phyloP scores from a whole-genome alignment of 1,140 invertebrate genomes.

The Drosophila sp. region DNA sequence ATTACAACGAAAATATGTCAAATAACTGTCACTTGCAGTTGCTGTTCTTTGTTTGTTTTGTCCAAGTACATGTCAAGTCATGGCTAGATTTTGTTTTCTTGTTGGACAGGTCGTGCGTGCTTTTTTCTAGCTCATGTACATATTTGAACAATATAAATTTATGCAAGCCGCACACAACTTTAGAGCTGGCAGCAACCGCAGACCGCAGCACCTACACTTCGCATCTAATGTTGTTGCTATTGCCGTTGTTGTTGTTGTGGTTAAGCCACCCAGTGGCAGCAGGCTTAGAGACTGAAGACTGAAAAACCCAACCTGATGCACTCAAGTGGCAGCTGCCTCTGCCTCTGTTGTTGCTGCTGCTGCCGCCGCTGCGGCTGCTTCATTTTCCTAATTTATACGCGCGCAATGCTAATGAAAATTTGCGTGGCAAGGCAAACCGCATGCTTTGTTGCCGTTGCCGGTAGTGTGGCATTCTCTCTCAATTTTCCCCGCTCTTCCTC shows the following conservation, averaged over 20 bases:
- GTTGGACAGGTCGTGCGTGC: constrained; percentile 74
- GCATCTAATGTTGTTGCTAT: constrained; percentile 20
- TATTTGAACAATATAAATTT: constrained; percentile 78
- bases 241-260: constrained; percentile 50
- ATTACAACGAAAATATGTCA: constrained; percentile 16
- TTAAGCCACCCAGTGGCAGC: constrained; percentile 36
- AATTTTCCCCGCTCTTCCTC: not conserved
- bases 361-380: constrained; percentile 61
- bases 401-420: constrained; percentile 79
- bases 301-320: constrained; percentile 18
- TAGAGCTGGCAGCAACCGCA: constrained; percentile 54
- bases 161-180: constrained; percentile 64
- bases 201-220: constrained; percentile 63
- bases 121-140: constrained; percentile 78
- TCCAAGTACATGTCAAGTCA: constrained; percentile 53
- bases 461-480: constrained; percentile 21
- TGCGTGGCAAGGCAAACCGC: constrained; percentile 71
- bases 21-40: constrained; percentile 15
- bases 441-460: constrained; percentile 54
- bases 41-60: constrained; percentile 17
- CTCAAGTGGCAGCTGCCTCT: constrained; percentile 33
- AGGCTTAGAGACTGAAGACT: constrained; percentile 8
- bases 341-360: constrained; percentile 23
- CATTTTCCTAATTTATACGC: constrained; percentile 82
- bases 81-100: constrained; percentile 18